Percentiles rank a stretch among this genome's conserved stretches.
Evolutionary conservation across 2,113 vertebrate species (phyloP).

Genomic region (Vidua macroura): DNA sequence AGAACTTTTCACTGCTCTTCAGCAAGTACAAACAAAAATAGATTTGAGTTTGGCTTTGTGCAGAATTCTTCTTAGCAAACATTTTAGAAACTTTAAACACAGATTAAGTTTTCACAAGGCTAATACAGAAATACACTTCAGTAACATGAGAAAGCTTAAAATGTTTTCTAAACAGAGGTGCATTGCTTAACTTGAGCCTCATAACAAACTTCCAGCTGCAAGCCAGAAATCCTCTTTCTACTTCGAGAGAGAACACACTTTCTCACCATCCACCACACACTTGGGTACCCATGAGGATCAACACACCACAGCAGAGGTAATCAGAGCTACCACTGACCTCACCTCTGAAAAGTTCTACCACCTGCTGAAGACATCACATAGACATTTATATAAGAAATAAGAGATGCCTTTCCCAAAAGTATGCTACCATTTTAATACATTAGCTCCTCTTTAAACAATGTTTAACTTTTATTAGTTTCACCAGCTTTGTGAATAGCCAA

Average conservation of each 20-base stretch:
- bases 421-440: neutral
- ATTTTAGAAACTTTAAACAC: constrained; percentile 38
- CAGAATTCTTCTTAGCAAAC: constrained; percentile 1
- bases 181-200: neutral
- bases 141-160: constrained; percentile 15
- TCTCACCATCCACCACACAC: neutral
- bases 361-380: neutral
- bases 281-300: neutral
- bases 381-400: neutral
- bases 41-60: neutral
- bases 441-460: neutral
- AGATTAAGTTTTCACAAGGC: neutral
- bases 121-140: constrained; percentile 13
- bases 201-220: neutral
- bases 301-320: accelerated
- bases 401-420: neutral
- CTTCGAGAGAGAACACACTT: neutral
- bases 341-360: neutral
- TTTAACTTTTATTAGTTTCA: neutral
- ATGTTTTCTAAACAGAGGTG: constrained; percentile 26
- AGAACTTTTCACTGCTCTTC: constrained; percentile 51
- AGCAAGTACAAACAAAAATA: constrained; percentile 56
- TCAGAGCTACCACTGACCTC: neutral
- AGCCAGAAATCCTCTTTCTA: neutral
- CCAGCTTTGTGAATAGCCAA: neutral